phyloP scores from a whole-genome alignment of 1,140 invertebrate genomes.

The Aethina tumida region DNA sequence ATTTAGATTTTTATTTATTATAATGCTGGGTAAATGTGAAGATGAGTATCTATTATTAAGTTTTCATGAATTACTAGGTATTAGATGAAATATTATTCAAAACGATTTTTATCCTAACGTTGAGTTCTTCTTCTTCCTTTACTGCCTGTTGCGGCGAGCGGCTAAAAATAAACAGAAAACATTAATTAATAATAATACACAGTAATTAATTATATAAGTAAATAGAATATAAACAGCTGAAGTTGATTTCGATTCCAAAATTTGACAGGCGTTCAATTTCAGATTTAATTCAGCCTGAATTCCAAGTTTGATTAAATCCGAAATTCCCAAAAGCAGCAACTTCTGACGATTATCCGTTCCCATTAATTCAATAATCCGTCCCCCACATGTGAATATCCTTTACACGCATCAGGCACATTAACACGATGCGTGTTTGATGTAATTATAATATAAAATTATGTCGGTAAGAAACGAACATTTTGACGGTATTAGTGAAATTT shows the following conservation, averaged over 20 bases:
- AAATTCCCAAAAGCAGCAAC: slow-evolving; percentile 1
- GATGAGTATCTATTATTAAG: slow-evolving; percentile 10
- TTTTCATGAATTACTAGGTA: slow-evolving; percentile 6
- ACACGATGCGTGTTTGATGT: too few relatives aligned
- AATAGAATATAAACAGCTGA: slow-evolving; percentile 2
- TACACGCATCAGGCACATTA: too few relatives aligned
- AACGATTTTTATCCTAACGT: slow-evolving; percentile 22
- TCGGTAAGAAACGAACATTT: too few relatives aligned
- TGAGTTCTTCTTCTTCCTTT: slow-evolving; percentile 12
- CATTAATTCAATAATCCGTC: too few relatives aligned
- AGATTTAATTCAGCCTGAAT: not conserved
- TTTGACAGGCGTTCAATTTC: not conserved
- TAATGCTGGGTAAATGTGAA: slow-evolving; percentile 8
- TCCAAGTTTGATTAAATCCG: not conserved
- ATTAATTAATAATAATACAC: slow-evolving; percentile 9
- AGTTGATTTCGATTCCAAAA: not conserved
- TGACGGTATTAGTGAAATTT: too few relatives aligned
- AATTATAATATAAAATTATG: too few relatives aligned
- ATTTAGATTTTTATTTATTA: too few relatives aligned
- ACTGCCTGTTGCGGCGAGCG: slow-evolving; percentile 27
- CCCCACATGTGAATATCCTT: too few relatives aligned
- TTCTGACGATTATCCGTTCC: too few relatives aligned
- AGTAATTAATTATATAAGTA: slow-evolving; percentile 2
- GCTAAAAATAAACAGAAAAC: slow-evolving; percentile 19
- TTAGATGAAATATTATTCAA: slow-evolving; percentile 19